These are phyloP conservation scores for Pluvianellus socialis DNA, from an alignment of 2,113 vertebrate genomes.

Conservation along the genomic window DNA sequence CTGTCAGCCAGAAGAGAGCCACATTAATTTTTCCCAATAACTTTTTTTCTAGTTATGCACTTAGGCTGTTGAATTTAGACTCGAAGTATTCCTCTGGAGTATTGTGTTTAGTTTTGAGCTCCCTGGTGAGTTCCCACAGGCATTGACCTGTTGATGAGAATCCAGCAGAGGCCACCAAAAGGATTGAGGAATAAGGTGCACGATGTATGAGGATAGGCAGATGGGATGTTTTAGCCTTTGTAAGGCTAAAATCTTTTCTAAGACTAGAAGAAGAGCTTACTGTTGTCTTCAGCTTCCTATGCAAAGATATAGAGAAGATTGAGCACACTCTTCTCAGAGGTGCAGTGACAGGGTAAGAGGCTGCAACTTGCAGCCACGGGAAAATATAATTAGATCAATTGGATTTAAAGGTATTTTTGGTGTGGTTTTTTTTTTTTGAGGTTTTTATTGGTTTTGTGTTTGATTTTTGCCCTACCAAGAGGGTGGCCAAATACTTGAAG, in stretches of 20 bases:
- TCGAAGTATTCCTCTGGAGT: not conserved
- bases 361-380: not conserved
- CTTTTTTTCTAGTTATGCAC: not conserved
- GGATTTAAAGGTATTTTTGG: not conserved
- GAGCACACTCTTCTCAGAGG: not conserved
- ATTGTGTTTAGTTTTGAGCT: not conserved
- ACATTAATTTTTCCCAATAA: not conserved
- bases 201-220: not conserved
- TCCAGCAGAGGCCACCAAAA: not conserved
- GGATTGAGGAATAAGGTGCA: not conserved
- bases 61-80: not conserved
- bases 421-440: not conserved
- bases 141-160: not conserved
- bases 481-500: slow-evolving; percentile 37
- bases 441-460: not conserved
- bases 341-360: not conserved
- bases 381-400: not conserved
- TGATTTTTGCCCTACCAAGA: not conserved
- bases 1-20: not conserved
- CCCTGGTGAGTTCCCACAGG: not conserved
- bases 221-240: not conserved
- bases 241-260: not conserved
- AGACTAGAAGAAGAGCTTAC: not conserved
- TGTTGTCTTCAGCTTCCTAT: not conserved
- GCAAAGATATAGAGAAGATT: not conserved